Conservation (phyloP, 2,888 invertebrate genomes). For the Oscheius onirici region DNA sequence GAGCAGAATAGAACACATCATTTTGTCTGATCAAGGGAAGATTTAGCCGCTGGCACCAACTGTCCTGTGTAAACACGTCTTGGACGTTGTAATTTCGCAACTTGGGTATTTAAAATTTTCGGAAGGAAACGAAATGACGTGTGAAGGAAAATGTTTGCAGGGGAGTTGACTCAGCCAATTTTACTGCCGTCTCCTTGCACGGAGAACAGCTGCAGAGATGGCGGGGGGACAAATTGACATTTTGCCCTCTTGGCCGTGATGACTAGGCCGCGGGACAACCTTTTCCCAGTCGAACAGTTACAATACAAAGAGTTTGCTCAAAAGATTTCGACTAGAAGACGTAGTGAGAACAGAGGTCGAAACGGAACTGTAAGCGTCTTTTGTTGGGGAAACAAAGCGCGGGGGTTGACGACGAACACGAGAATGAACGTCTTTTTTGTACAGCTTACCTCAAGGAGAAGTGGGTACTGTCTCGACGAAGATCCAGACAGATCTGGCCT, state of each 20-base stretch:
- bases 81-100: conserved; percentile 7
- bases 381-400: too few relatives aligned
- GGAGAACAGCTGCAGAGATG: background rate
- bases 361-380: too few relatives aligned
- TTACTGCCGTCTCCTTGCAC: conserved; percentile 7
- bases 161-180: background rate
- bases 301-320: too few relatives aligned
- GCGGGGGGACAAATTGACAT: too few relatives aligned
- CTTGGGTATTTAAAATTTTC: conserved; percentile 4
- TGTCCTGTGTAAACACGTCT: conserved; percentile 25
- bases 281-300: too few relatives aligned
- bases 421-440: background rate
- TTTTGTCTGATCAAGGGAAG: background rate
- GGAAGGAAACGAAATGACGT: conserved; percentile 1
- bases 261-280: too few relatives aligned
- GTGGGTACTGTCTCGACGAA: conserved; percentile 22
- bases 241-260: too few relatives aligned
- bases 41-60: conserved; percentile 16
- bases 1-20: conserved; percentile 6
- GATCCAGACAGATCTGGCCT: conserved; percentile 35
- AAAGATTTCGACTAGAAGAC: too few relatives aligned
- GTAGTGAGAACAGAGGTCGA: too few relatives aligned
- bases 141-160: conserved; percentile 12
- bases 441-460: conserved; percentile 21
- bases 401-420: background rate